Evolutionary conservation across 2,888 invertebrate genomes (phyloP), one percentile per base, ranked within the genome.

Genomic region (Ceraclea dissimilis): DNA sequence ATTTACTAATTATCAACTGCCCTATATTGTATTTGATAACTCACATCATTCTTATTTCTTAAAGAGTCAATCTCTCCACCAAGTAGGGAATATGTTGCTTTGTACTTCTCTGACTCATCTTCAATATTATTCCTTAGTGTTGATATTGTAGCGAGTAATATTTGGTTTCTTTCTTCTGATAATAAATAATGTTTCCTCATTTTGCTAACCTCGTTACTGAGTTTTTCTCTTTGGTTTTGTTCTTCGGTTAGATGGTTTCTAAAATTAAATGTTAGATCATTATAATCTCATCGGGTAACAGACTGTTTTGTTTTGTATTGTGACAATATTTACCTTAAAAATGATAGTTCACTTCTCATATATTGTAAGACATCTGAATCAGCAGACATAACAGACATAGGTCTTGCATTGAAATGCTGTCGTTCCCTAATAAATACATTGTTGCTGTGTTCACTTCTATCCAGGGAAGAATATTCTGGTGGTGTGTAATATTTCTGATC

Each of bases 81-180:
- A 4, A 51, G 18, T 4, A 44, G 20, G 5, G 44, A 17, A 16
- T 51, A 22, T 10, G 50, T 43, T 13, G 20, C n/a, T 10, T 50
- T 46, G 18, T 31, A 46, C 2, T 79, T 66, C 10, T 74, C 71
- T 0, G 74, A 71, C 63, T 82, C 81, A 47, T 79, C 78, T 6
- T 78, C 79, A 1, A 80, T 70, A 0, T 75, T 73, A 0, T 72
- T 72, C 2, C 79, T 66, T 10, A 82, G 63, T 0, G 76, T 72
- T 2, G 71, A 4, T n/a, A 55, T 49, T 1, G 72, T 72, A 0
- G 74, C 71, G 1, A 77, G 66, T 61, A 77, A 70, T 63, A 76
- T 77, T 64, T 75, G 74, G 21, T 70, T 70, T 1, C 70, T 67
- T 57, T 76, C 75, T 48, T 78, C 78, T 13, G 73, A 70, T 53